These are phyloP conservation scores for Seriola aureovittata DNA, from an alignment of 2,113 vertebrate species.

Conservation along the genomic window DNA sequence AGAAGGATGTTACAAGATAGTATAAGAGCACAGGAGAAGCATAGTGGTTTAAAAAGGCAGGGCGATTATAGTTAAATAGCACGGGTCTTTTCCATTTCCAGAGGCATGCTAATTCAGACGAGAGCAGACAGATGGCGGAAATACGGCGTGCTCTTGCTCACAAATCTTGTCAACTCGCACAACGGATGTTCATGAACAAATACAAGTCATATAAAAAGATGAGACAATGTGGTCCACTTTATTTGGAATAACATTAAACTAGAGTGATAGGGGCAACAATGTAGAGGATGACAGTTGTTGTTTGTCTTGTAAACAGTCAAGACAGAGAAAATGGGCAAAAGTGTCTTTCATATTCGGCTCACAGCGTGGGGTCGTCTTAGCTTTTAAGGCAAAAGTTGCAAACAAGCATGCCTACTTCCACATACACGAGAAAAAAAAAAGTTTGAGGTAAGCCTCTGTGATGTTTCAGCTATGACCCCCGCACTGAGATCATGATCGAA, in stretches of 20 bases:
- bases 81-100: constrained; percentile 31
- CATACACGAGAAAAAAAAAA: constrained; percentile 8
- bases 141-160: not conserved
- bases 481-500: constrained; percentile 66
- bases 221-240: constrained; percentile 43
- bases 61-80: constrained; percentile 41
- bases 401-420: constrained; percentile 24
- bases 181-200: constrained; percentile 29
- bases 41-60: constrained; percentile 1
- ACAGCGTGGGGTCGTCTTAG: constrained; percentile 33
- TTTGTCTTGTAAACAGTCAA: constrained; percentile 64
- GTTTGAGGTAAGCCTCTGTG: constrained; percentile 71
- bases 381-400: constrained; percentile 39
- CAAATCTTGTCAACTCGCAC: constrained; percentile 31
- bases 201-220: constrained; percentile 39
- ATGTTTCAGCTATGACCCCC: constrained; percentile 74
- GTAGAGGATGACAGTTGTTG: constrained; percentile 52
- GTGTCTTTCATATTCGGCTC: constrained; percentile 39
- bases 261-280: constrained; percentile 30
- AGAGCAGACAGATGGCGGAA: constrained; percentile 22
- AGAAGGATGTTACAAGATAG: constrained; percentile 3
- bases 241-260: constrained; percentile 54
- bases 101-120: not conserved
- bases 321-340: constrained; percentile 48
- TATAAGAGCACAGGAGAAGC: constrained; percentile 18